Evolutionary conservation across 2,888 invertebrate species (phyloP).

Genomic region (Spatulosminthurus flaviceps): DNA sequence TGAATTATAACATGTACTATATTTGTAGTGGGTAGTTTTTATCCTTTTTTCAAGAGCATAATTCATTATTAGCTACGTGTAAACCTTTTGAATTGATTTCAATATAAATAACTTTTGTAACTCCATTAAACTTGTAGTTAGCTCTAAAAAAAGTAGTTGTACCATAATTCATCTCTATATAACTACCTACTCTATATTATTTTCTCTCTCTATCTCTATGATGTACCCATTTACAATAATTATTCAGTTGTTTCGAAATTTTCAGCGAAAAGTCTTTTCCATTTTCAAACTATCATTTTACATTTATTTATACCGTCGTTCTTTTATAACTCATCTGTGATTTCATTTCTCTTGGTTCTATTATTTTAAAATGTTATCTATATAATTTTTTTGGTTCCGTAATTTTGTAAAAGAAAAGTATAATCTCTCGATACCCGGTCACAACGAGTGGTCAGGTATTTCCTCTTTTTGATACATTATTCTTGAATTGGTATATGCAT

Average conservation of each 20-base stretch:
- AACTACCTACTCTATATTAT: background rate
- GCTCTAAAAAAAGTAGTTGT: background rate
- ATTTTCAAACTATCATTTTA: no score
- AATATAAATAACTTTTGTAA: constrained; percentile 7
- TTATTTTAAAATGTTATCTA: background rate
- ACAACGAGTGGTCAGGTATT: constrained; percentile 48
- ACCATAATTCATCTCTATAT: background rate
- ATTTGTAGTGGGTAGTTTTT: constrained; percentile 4
- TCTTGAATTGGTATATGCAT: constrained; percentile 38
- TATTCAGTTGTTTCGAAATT: no score
- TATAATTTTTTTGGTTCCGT: background rate
- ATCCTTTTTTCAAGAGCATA: background rate
- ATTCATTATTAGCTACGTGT: background rate
- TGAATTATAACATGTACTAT: no score
- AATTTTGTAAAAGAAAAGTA: constrained; percentile 23
- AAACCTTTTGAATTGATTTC: background rate
- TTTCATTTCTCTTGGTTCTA: background rate
- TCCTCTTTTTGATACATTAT: constrained; percentile 12
- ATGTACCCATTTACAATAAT: background rate
- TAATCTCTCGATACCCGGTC: constrained; percentile 36
- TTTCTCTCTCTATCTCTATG: background rate
- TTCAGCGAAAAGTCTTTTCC: no score
- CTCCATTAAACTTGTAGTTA: background rate
- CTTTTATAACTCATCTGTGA: no score
- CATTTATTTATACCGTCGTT: no score